Percentiles rank a stretch among this genome's conserved stretches.
These are phyloP conservation scores for Lasius fuliginosus DNA, from an alignment of 2,888 invertebrate genomes.

Conservation along the genomic window DNA sequence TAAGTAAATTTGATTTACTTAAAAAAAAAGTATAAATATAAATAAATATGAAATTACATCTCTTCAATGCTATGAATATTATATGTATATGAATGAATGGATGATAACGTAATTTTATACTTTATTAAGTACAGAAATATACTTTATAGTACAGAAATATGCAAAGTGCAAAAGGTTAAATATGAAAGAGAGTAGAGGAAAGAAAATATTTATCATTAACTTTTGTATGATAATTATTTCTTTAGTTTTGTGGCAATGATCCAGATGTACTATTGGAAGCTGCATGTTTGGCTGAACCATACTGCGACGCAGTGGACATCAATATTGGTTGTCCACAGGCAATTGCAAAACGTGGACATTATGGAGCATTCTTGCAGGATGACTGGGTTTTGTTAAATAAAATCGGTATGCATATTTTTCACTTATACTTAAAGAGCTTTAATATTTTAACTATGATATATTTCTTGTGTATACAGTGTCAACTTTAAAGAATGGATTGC, in stretches of 20 bases:
- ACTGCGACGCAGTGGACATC: constrained; percentile 98
- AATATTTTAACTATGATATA: neutral
- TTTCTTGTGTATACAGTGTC: constrained; percentile 87
- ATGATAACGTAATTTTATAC: too few relatives aligned
- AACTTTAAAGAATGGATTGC: constrained; percentile 90
- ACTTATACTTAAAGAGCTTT: constrained; percentile 16
- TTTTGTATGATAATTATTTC: neutral
- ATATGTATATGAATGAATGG: too few relatives aligned
- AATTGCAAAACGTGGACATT: constrained; percentile 98
- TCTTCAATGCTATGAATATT: too few relatives aligned
- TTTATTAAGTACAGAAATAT: too few relatives aligned
- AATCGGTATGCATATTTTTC: constrained; percentile 89
- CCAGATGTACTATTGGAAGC: constrained; percentile 95
- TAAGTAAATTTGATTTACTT: too few relatives aligned
- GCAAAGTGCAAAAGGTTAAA: neutral
- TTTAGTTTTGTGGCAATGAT: constrained; percentile 98
- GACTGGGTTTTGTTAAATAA: constrained; percentile 95
- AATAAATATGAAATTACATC: too few relatives aligned
- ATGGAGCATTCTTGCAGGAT: constrained; percentile 98
- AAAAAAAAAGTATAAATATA: too few relatives aligned
- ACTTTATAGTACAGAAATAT: too few relatives aligned
- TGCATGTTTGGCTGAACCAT: constrained; percentile 93
- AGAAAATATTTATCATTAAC: neutral
- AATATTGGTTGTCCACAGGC: constrained; percentile 99
- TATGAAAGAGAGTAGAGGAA: neutral